phyloP scores from a whole-genome alignment of 2,888 invertebrate species.

The Lomographa bimaculata region DNA sequence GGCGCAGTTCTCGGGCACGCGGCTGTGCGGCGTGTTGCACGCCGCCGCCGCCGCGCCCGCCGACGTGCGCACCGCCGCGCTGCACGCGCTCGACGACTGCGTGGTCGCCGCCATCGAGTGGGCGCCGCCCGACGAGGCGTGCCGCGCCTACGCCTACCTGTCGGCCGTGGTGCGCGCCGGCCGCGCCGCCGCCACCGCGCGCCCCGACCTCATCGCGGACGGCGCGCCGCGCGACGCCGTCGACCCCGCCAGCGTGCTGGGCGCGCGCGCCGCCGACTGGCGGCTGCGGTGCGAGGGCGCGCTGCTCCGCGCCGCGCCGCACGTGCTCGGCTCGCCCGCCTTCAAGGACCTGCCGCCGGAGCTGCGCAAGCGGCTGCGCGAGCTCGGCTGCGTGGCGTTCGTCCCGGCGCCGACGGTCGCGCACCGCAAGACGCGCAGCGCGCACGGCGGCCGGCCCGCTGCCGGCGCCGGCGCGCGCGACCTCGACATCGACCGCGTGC shows the following conservation, averaged over 20 bases:
- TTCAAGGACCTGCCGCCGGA: conserved; percentile 62
- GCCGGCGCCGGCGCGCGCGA: conserved; percentile 36
- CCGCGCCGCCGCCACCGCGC: conserved; percentile 39
- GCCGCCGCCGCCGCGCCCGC: conserved; percentile 77
- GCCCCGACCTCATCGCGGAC: conserved; percentile 50
- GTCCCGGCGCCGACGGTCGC: conserved; percentile 33
- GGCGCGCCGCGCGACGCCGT: conserved; percentile 36
- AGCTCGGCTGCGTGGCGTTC: conserved; percentile 63
- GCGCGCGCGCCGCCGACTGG: conserved; percentile 50
- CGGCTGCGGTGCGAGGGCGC: conserved; percentile 60
- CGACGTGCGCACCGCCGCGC: conserved; percentile 45
- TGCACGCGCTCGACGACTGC: conserved; percentile 87
- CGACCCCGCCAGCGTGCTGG: conserved; percentile 41
- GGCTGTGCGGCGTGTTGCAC: conserved; percentile 90
- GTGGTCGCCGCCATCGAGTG: conserved; percentile 90
- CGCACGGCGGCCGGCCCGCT: conserved; percentile 36
- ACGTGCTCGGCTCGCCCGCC: conserved; percentile 57
- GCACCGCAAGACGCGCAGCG: too few species aligned
- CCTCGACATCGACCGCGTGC: conserved; percentile 62
- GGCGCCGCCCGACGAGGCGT: conserved; percentile 92
- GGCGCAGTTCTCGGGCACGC: conserved; percentile 90
- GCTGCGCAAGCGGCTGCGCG: conserved; percentile 58
- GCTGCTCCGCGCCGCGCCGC: conserved; percentile 57
- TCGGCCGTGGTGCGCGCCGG: conserved; percentile 47
- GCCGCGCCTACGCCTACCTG: conserved; percentile 87